These are phyloP conservation scores for Heterodera schachtii DNA, from an alignment of 1,140 invertebrate species.

Conservation along the genomic window DNA sequence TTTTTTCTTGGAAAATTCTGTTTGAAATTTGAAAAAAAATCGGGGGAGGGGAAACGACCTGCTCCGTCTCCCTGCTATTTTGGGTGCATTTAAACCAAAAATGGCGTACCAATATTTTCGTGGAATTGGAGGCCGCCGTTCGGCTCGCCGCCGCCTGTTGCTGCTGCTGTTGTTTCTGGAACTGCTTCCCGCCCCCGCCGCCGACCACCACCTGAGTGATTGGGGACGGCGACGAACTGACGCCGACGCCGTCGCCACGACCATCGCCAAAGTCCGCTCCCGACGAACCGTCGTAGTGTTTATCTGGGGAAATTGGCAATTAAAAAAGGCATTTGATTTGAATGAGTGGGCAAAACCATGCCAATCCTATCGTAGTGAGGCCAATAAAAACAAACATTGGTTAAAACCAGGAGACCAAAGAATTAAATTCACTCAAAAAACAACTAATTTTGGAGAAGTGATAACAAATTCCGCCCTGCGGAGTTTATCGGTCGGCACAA, in stretches of 20 bases:
- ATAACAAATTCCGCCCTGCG: too few species aligned
- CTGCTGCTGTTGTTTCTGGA: slow-evolving; percentile 22
- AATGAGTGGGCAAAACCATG: slow-evolving; percentile 5
- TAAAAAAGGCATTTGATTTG: slow-evolving; percentile 17
- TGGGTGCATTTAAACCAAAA: background rate
- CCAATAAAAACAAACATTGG: slow-evolving; percentile 18
- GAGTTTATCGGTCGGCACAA: too few species aligned
- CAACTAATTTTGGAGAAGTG: too few species aligned
- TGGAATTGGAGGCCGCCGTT: background rate
- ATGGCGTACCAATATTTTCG: background rate
- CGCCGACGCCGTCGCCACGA: background rate
- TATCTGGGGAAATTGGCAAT: slow-evolving; percentile 2
- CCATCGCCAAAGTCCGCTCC: background rate
- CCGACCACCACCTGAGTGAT: slow-evolving; percentile 33
- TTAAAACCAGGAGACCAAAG: too few species aligned
- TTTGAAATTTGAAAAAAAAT: too few species aligned
- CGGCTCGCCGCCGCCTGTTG: background rate
- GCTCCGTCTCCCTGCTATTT: too few species aligned
- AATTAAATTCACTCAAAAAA: too few species aligned
- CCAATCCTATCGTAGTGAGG: slow-evolving; percentile 5
- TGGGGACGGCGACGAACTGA: slow-evolving; percentile 10
- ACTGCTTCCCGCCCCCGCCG: background rate
- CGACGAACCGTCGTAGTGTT: slow-evolving; percentile 18
- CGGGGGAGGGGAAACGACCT: too few species aligned
- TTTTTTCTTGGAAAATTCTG: too few species aligned